Percentiles rank a stretch among this genome's conserved stretches.
Conservation (phyloP, 2,888 invertebrate species). For the Plagiodera versicolora region DNA sequence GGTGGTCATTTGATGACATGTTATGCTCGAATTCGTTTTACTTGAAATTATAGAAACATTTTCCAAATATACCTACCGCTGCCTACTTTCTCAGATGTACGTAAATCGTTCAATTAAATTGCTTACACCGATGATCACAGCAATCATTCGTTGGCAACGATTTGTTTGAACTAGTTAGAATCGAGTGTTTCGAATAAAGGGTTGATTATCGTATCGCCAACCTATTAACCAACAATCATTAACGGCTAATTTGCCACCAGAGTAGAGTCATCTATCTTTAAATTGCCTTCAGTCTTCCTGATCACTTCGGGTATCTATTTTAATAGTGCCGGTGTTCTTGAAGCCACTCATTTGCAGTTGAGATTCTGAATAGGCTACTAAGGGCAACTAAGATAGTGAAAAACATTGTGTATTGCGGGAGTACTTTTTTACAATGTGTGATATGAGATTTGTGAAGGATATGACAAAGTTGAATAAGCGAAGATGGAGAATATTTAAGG, state of each 20-base stretch:
- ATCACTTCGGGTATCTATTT: not conserved
- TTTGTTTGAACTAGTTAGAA: not conserved
- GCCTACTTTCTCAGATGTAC: not conserved
- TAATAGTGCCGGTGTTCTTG: not conserved
- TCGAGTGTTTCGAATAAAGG: not conserved
- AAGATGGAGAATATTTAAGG: conserved; percentile 19
- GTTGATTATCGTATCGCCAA: not conserved
- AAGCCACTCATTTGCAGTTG: not conserved
- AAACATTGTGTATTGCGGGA: not conserved
- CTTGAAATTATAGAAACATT: no score
- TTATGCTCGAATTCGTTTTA: no score
- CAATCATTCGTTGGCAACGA: not conserved
- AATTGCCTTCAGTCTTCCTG: not conserved
- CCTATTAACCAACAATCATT: not conserved
- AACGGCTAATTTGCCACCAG: not conserved
- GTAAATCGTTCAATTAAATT: not conserved
- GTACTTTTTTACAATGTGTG: not conserved
- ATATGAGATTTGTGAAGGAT: not conserved
- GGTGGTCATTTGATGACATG: no score
- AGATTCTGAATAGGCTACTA: not conserved
- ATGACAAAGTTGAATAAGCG: conserved; percentile 1
- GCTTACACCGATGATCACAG: not conserved
- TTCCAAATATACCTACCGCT: not conserved
- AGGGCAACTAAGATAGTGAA: not conserved
- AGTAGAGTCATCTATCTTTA: not conserved